Percentiles rank a stretch among this genome's conserved stretches.
Conservation (phyloP, 1,140 invertebrate genomes). For the Notospermus geniculatus region DNA sequence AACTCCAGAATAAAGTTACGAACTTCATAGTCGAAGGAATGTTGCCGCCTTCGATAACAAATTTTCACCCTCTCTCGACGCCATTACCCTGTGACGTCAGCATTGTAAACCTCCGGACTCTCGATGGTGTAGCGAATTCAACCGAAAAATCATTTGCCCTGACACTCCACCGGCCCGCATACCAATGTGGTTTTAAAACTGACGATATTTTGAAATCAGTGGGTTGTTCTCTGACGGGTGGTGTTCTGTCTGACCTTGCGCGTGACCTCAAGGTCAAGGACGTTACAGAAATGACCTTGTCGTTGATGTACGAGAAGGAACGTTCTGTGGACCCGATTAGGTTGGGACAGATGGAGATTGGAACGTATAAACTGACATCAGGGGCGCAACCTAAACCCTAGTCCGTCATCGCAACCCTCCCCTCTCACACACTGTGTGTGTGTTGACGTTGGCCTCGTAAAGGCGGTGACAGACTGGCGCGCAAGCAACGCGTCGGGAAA, state of each 20-base stretch:
- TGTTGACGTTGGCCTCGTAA: too few relatives aligned
- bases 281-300: background rate
- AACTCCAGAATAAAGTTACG: background rate
- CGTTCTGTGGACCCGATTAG: background rate
- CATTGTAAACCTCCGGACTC: background rate
- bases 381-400: too few relatives aligned
- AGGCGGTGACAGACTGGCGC: too few relatives aligned
- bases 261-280: background rate
- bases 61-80: background rate
- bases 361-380: background rate
- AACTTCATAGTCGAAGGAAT: background rate
- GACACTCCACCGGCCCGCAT: background rate
- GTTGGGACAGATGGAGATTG: background rate
- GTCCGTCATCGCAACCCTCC: too few relatives aligned
- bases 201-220: background rate
- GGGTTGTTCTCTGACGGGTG: too few relatives aligned
- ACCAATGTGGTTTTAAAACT: background rate
- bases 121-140: background rate
- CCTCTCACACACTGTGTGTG: too few relatives aligned
- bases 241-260: background rate
- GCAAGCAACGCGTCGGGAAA: too few relatives aligned
- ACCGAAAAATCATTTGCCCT: background rate
- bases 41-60: background rate
- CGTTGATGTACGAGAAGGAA: constrained; percentile 6
- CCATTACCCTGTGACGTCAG: background rate